Evolutionary conservation across 2,113 vertebrate genomes (phyloP).

Genomic region (Cinclus mexicanus): DNA sequence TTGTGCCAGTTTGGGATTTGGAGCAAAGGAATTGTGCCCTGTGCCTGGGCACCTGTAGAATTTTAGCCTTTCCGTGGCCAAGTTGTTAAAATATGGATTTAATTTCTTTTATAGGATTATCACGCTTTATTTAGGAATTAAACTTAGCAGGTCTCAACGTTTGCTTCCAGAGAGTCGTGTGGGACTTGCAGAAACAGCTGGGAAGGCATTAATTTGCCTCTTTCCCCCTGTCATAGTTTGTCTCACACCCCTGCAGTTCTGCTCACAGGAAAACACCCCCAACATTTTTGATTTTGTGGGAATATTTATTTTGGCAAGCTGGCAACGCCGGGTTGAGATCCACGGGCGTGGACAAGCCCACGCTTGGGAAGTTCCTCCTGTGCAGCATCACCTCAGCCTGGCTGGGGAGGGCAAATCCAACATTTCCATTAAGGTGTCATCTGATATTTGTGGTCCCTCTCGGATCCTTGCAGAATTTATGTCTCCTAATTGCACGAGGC

Average conservation of each 20-base stretch:
- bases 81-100: rapidly evolving
- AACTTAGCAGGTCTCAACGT: rapidly evolving
- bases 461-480: neutral
- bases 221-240: rapidly evolving
- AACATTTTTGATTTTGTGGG: rapidly evolving
- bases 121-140: neutral
- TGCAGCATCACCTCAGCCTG: neutral
- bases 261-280: neutral
- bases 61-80: neutral
- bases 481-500: constrained; percentile 19
- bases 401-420: neutral
- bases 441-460: neutral
- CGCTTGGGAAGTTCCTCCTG: neutral
- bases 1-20: neutral
- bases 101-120: rapidly evolving
- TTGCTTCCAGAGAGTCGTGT: neutral
- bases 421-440: constrained; percentile 33
- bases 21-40: rapidly evolving
- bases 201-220: neutral
- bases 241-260: neutral
- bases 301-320: neutral
- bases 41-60: neutral
- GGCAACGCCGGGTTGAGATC: rapidly evolving
- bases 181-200: neutral
- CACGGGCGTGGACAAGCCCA: neutral